Percentiles rank a stretch among this genome's conserved stretches.
These are phyloP conservation scores for Dyspetes luteomarginatus DNA, from an alignment of 2,888 invertebrate genomes.

Conservation along the genomic window DNA sequence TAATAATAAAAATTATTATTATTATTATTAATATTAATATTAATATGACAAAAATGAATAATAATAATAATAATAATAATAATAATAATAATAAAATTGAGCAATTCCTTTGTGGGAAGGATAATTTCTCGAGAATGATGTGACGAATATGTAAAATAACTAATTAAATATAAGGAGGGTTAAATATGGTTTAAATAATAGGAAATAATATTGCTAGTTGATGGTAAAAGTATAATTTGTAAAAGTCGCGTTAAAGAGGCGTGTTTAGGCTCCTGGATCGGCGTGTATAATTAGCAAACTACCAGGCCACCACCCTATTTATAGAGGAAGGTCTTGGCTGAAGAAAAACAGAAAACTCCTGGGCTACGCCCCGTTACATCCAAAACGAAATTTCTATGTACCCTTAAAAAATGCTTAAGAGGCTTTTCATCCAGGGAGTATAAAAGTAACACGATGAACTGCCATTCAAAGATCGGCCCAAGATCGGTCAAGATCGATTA, in stretches of 20 bases:
- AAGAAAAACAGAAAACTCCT: conserved; percentile 53
- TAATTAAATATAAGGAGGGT: too few species aligned
- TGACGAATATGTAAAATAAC: too few species aligned
- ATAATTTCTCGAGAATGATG: too few species aligned
- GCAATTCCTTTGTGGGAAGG: too few species aligned
- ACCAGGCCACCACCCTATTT: conserved; percentile 78
- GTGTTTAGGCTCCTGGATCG: conserved; percentile 55
- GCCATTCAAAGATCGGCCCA: conserved; percentile 4
- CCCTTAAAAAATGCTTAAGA: neutral
- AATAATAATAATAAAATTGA: too few species aligned
- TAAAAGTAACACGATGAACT: too few species aligned
- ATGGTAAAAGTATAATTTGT: conserved; percentile 12
- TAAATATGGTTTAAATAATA: neutral
- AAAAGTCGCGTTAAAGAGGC: conserved; percentile 48
- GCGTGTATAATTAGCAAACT: conserved; percentile 81
- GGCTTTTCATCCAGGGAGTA: too few species aligned
- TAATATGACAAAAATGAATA: too few species aligned
- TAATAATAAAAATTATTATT: too few species aligned
- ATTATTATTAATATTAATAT: too few species aligned
- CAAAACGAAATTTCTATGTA: conserved; percentile 31
- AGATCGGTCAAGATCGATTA: neutral
- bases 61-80: too few species aligned
- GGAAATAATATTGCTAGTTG: conserved; percentile 36
- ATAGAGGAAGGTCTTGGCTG: conserved; percentile 80
- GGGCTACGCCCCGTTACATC: conserved; percentile 63